Conservation (phyloP, 2,888 invertebrate genomes). For the Acrobasis repandana region DNA sequence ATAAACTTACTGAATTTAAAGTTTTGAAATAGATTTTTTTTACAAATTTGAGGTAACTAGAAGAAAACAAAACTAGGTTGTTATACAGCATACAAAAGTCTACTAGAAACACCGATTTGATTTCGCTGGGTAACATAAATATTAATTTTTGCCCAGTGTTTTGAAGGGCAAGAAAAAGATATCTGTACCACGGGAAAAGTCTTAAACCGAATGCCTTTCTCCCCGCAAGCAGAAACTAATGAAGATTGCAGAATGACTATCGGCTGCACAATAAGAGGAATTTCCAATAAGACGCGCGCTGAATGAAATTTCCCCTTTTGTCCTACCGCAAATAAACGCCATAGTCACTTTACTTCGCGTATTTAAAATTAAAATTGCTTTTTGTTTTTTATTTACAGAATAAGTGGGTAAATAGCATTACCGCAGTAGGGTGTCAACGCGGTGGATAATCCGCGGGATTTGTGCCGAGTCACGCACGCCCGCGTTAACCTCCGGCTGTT, state of each 20-base stretch:
- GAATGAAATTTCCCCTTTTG: slow-evolving; percentile 14
- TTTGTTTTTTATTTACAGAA: neutral
- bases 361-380: too few species aligned
- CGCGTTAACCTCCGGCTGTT: neutral
- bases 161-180: too few species aligned
- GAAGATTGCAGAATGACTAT: slow-evolving; percentile 18
- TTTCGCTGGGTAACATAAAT: too few species aligned
- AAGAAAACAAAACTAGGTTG: too few species aligned
- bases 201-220: neutral
- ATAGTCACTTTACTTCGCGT: neutral
- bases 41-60: too few species aligned
- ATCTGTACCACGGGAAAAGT: too few species aligned
- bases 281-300: slow-evolving; percentile 22
- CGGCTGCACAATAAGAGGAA: slow-evolving; percentile 21
- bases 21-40: too few species aligned
- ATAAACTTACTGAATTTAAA: too few species aligned
- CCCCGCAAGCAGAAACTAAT: neutral
- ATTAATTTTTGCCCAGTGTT: too few species aligned
- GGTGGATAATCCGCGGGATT: slow-evolving; percentile 3
- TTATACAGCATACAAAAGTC: too few species aligned
- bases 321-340: neutral
- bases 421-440: slow-evolving; percentile 7
- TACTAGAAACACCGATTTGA: too few species aligned
- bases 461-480: slow-evolving; percentile 4
- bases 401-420: slow-evolving; percentile 4